Evolutionary conservation across 1,140 invertebrate genomes (phyloP).

Genomic region (Pogonomyrmex barbatus): DNA sequence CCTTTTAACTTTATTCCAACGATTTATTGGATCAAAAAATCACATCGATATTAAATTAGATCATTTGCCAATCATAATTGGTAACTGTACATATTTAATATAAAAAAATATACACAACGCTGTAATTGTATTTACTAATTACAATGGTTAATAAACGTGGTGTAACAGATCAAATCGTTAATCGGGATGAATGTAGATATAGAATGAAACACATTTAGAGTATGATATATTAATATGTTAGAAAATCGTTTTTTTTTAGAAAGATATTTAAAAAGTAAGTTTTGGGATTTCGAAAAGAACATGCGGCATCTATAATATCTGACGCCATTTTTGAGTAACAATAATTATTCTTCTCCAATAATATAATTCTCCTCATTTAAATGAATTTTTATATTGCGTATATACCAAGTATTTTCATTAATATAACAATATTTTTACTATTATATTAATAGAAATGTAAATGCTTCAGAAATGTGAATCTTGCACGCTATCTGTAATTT

Average conservation of each 20-base stretch:
- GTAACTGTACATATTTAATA: constrained; percentile 86
- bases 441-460: constrained; percentile 20
- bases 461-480: constrained; percentile 5
- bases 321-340: not conserved
- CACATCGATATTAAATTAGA: constrained; percentile 79
- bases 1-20: constrained; percentile 74
- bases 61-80: constrained; percentile 84
- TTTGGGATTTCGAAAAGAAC: not conserved
- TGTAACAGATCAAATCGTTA: constrained; percentile 80
- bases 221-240: constrained; percentile 20
- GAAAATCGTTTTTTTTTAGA: not conserved
- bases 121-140: constrained; percentile 82
- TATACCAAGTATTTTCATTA: not conserved
- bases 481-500: not conserved
- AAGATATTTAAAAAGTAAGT: not conserved
- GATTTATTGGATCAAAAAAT: constrained; percentile 74
- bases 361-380: not conserved
- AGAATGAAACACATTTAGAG: constrained; percentile 73
- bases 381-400: not conserved
- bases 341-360: constrained; percentile 14
- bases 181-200: constrained; percentile 78
- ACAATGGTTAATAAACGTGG: constrained; percentile 83
- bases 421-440: too few relatives aligned
- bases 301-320: not conserved
- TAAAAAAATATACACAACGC: constrained; percentile 83